Evolutionary conservation across 2,113 vertebrate species (phyloP).

Genomic region (Chaetodon trifascialis): DNA sequence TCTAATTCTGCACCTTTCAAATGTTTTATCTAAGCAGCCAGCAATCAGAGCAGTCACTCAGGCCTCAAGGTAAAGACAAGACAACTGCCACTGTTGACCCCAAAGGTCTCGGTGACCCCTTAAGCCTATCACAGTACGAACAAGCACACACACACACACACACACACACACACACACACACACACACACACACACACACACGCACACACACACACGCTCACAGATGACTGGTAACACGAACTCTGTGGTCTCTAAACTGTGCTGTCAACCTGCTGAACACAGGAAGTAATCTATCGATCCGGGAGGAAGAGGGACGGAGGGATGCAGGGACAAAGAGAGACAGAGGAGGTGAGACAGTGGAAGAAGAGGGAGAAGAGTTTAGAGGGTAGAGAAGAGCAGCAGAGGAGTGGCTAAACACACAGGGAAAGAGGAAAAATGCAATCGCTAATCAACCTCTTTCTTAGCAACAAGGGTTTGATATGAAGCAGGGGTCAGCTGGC

Average conservation of each 20-base stretch:
- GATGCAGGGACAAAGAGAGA: conserved; percentile 32
- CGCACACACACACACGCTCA: conserved; percentile 21
- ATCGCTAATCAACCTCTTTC: neutral
- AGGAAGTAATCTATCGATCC: conserved; percentile 82
- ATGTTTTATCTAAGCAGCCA: conserved; percentile 20
- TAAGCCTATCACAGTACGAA: conserved; percentile 39
- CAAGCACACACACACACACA: conserved; percentile 28
- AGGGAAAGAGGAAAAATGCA: neutral
- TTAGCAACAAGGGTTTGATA: neutral
- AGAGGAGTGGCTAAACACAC: too few relatives aligned
- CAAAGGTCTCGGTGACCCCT: conserved; percentile 57
- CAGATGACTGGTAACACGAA: conserved; percentile 67
- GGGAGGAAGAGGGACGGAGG: conserved; percentile 48
- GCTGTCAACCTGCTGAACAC: conserved; percentile 72
- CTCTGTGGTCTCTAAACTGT: conserved; percentile 69
- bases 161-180: conserved; percentile 32
- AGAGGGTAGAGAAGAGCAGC: conserved; percentile 20
- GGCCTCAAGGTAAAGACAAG: conserved; percentile 33
- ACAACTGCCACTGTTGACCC: conserved; percentile 55
- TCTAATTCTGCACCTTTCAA: neutral
- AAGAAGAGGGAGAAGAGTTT: conserved; percentile 29
- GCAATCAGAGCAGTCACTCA: neutral
- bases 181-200: conserved; percentile 19
- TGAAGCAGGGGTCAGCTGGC: neutral
- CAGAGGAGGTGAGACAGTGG: conserved; percentile 22